These are phyloP conservation scores for Dromas ardeola DNA, from an alignment of 2,113 vertebrate species.

Conservation along the genomic window DNA sequence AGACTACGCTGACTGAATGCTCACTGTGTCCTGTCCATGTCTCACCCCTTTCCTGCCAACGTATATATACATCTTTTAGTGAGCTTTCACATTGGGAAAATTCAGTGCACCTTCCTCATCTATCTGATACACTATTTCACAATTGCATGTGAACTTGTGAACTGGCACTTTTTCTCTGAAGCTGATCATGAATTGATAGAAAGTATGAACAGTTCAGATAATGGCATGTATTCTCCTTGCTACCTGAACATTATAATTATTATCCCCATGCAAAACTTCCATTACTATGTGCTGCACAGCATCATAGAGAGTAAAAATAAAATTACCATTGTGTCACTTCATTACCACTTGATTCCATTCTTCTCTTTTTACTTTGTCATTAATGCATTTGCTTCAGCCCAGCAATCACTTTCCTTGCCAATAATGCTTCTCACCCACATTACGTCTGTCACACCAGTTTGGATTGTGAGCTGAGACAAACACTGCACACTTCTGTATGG, in stretches of 20 bases:
- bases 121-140: not conserved
- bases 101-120: not conserved
- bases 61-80: not conserved
- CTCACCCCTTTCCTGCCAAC: not conserved
- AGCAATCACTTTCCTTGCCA: not conserved
- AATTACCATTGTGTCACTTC: not conserved
- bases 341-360: not conserved
- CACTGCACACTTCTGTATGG: too few relatives aligned
- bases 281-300: not conserved
- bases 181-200: not conserved
- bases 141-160: not conserved
- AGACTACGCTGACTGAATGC: not conserved
- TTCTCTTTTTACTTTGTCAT: not conserved
- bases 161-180: not conserved
- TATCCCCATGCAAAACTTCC: not conserved
- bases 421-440: not conserved
- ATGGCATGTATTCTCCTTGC: not conserved
- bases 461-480: not conserved
- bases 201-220: not conserved
- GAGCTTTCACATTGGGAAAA: not conserved
- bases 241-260: constrained; percentile 9
- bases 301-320: not conserved
- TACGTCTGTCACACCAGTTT: not conserved
- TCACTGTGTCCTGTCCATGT: not conserved
- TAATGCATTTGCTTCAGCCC: not conserved